Percentiles rank a stretch among this genome's conserved stretches.
These are phyloP conservation scores for Coccyzus lansbergi DNA, from an alignment of 2,797 vertebrate species.

Conservation along the genomic window DNA sequence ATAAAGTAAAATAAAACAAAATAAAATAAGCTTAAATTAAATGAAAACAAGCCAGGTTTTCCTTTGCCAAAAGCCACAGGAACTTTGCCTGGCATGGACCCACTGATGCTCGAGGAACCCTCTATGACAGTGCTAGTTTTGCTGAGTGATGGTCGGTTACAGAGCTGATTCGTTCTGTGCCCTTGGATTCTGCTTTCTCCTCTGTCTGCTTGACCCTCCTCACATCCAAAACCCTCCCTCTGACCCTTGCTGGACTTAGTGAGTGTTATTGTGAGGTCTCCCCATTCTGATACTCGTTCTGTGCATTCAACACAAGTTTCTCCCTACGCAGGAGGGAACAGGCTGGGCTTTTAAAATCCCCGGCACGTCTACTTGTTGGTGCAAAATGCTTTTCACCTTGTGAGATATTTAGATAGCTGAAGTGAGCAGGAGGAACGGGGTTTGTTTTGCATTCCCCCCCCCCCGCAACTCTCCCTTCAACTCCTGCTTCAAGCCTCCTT, in stretches of 20 bases:
- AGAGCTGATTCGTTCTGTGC: background rate
- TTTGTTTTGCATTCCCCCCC: background rate
- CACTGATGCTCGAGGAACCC: background rate
- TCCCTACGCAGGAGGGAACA: background rate
- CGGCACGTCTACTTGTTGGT: background rate
- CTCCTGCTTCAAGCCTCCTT: background rate
- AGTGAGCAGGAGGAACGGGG: background rate
- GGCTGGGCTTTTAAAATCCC: background rate
- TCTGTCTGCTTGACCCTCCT: background rate
- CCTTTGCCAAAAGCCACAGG: background rate
- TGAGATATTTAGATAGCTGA: background rate
- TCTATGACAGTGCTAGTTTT: background rate
- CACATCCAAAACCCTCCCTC: accelerated
- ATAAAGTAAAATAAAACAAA: background rate
- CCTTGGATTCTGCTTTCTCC: background rate
- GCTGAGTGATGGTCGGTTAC: background rate
- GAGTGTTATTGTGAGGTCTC: accelerated
- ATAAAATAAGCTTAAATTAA: background rate
- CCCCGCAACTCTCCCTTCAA: too few relatives aligned
- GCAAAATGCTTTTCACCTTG: background rate
- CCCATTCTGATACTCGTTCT: accelerated
- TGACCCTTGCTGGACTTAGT: background rate
- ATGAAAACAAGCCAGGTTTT: background rate
- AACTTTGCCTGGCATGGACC: accelerated
- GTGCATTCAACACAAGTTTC: background rate